phyloP scores from a whole-genome alignment of 2,888 invertebrate species.

The Iselma pallidipennis region DNA sequence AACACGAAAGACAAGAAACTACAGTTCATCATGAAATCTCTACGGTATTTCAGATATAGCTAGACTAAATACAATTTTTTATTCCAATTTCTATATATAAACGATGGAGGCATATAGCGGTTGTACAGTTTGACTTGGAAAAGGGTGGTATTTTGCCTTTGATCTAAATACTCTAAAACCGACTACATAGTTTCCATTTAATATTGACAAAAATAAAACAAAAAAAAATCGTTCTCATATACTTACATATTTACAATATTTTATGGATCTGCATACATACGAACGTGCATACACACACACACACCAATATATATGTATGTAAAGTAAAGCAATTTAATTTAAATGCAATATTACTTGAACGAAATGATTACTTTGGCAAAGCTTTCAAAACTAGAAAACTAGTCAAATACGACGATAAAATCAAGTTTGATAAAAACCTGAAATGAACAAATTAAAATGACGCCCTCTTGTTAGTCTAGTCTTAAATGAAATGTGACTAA shows the following conservation, averaged over 20 bases:
- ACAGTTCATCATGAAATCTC: neutral
- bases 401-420: conserved; percentile 22
- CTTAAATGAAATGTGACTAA: no score
- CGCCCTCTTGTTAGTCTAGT: conserved; percentile 7
- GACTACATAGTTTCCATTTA: neutral
- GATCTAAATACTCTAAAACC: neutral
- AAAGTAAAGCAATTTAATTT: conserved; percentile 15
- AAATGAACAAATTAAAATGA: conserved; percentile 18
- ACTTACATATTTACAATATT: neutral
- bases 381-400: conserved; percentile 13
- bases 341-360: conserved; percentile 22
- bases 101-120: neutral
- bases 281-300: no score
- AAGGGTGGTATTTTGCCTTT: neutral
- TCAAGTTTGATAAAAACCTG: conserved; percentile 18
- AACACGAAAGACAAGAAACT: neutral
- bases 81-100: neutral
- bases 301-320: no score
- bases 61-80: neutral
- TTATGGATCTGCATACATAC: neutral
- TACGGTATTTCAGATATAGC: neutral
- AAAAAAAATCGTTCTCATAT: neutral
- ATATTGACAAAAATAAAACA: neutral
- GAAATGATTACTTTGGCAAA: conserved; percentile 21
- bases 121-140: neutral